phyloP scores from a whole-genome alignment of 2,888 invertebrate species.

The Eugnorisma glareosa region DNA sequence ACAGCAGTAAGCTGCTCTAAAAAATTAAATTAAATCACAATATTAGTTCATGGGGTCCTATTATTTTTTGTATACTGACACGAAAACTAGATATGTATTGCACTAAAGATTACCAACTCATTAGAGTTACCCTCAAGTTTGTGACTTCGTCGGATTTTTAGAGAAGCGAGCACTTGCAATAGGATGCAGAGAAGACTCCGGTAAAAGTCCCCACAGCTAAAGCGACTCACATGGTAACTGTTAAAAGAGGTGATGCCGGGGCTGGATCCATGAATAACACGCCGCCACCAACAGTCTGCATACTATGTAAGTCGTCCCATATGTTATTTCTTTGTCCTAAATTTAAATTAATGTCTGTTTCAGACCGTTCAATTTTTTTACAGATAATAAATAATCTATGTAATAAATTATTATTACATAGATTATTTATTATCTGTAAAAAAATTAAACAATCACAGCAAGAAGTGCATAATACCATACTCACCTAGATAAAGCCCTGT shows the following conservation, averaged over 20 bases:
- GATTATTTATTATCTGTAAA: too few relatives aligned
- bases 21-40: neutral
- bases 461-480: too few relatives aligned
- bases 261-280: neutral
- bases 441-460: too few relatives aligned
- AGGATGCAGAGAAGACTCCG: slow-evolving; percentile 5
- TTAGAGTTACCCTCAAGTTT: neutral
- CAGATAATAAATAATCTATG: too few relatives aligned
- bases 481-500: too few relatives aligned
- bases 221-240: neutral
- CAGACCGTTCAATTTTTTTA: too few relatives aligned
- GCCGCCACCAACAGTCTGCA: slow-evolving; percentile 6
- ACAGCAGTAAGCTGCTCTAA: neutral
- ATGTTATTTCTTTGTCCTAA: slow-evolving; percentile 2
- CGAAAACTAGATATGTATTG: too few relatives aligned
- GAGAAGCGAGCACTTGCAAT: neutral
- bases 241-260: slow-evolving; percentile 3
- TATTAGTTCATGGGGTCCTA: neutral
- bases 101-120: too few relatives aligned
- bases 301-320: slow-evolving; percentile 3
- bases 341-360: slow-evolving; percentile 7
- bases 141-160: slow-evolving; percentile 5
- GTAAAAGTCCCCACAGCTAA: neutral
- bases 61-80: too few relatives aligned
- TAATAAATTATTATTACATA: too few relatives aligned